phyloP scores from a whole-genome alignment of 2,113 vertebrate genomes.

The Opisthocomus hoazin region DNA sequence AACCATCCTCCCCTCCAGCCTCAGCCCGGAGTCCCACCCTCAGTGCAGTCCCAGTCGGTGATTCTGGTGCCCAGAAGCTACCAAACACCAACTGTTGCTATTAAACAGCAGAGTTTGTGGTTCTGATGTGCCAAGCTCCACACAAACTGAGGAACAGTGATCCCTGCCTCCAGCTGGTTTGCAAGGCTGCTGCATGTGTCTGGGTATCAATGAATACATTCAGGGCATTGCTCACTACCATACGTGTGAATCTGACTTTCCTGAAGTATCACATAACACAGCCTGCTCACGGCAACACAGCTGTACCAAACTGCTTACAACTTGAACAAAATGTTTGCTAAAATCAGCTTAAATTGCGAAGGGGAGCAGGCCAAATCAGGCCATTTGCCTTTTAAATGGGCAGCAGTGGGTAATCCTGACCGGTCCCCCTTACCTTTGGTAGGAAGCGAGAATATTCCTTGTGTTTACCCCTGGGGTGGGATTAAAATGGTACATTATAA shows the following conservation, averaged over 20 bases:
- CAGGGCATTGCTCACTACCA: no score
- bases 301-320: not conserved
- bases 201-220: rapidly evolving
- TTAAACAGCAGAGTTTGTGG: not conserved
- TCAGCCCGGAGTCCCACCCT: not conserved
- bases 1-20: not conserved
- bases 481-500: not conserved
- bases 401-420: not conserved
- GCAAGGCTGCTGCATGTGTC: not conserved
- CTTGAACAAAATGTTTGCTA: not conserved
- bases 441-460: not conserved
- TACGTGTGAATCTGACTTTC: not conserved
- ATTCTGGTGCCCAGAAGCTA: not conserved
- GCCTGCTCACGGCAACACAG: not conserved
- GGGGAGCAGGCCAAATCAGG: not conserved
- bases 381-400: not conserved
- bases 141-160: not conserved
- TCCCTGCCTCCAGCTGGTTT: not conserved
- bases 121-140: not conserved
- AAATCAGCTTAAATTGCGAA: not conserved
- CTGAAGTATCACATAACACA: not conserved
- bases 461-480: not conserved
- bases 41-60: not conserved
- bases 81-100: not conserved
- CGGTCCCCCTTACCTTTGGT: rapidly evolving